These are phyloP conservation scores for Ageneiosus marmoratus DNA, from an alignment of 2,113 vertebrate genomes.

Conservation along the genomic window DNA sequence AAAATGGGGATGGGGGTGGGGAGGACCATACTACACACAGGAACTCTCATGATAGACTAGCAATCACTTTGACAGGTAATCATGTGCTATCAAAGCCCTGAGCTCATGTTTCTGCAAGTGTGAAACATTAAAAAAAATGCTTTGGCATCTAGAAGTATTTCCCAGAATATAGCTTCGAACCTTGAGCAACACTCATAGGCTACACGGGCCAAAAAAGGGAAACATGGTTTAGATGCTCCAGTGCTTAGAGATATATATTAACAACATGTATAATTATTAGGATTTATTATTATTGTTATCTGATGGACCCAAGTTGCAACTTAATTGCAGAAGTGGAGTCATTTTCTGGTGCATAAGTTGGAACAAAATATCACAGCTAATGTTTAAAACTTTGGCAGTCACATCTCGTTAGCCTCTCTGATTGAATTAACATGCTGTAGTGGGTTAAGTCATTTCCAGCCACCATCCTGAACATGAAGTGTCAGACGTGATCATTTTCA, in stretches of 20 bases:
- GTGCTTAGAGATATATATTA: no score
- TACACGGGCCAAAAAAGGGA: background rate
- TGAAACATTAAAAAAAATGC: background rate
- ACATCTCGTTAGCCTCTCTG: slow-evolving; percentile 19
- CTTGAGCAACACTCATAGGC: background rate
- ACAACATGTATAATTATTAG: background rate
- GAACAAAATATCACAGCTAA: background rate
- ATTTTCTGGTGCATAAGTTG: background rate
- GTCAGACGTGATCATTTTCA: slow-evolving; percentile 18
- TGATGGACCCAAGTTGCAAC: background rate
- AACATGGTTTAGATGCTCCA: background rate
- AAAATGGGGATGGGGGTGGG: background rate
- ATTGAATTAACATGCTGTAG: background rate
- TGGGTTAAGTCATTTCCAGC: slow-evolving; percentile 11
- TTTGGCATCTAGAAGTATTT: background rate
- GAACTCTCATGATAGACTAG: slow-evolving; percentile 21
- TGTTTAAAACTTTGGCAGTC: slow-evolving; percentile 5
- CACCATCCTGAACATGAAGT: background rate
- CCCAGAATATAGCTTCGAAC: background rate
- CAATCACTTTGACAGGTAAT: slow-evolving; percentile 35
- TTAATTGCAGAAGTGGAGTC: background rate
- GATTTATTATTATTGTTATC: background rate
- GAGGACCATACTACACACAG: background rate
- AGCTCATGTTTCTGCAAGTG: slow-evolving; percentile 6
- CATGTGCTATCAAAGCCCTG: slow-evolving; percentile 19